phyloP scores from a whole-genome alignment of 2,797 vertebrate genomes.

The Mus spretus region DNA sequence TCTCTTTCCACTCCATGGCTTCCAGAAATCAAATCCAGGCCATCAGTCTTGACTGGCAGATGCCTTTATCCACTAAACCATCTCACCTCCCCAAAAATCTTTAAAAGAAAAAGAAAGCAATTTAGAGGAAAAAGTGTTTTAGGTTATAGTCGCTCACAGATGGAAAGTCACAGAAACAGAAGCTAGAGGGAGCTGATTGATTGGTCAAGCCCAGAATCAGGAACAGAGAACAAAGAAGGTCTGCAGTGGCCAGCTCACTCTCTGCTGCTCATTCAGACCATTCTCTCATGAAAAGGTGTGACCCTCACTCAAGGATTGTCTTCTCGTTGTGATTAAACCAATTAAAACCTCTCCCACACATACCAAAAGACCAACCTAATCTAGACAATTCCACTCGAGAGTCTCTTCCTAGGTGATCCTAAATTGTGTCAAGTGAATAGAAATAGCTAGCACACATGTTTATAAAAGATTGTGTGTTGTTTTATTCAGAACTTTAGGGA shows the following conservation, averaged over 20 bases:
- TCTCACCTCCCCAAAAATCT: background rate
- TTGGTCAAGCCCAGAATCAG: background rate
- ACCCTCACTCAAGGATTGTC: background rate
- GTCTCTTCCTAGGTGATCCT: background rate
- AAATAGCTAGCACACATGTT: background rate
- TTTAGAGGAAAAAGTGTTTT: background rate
- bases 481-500: constrained; percentile 26
- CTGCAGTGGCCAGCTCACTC: background rate
- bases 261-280: no score
- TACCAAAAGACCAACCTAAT: background rate
- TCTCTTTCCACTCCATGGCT: background rate
- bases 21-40: background rate
- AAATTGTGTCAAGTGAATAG: background rate
- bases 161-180: background rate
- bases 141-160: background rate
- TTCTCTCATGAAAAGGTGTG: background rate
- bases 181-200: background rate
- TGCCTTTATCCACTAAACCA: background rate
- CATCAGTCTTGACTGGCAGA: background rate
- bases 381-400: background rate
- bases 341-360: background rate
- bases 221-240: background rate
- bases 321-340: background rate
- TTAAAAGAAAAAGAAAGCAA: background rate
- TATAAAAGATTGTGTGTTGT: background rate